Base-by-base conservation (phyloP, 1,140 invertebrate genomes). In the Bombus picipes region DNA sequence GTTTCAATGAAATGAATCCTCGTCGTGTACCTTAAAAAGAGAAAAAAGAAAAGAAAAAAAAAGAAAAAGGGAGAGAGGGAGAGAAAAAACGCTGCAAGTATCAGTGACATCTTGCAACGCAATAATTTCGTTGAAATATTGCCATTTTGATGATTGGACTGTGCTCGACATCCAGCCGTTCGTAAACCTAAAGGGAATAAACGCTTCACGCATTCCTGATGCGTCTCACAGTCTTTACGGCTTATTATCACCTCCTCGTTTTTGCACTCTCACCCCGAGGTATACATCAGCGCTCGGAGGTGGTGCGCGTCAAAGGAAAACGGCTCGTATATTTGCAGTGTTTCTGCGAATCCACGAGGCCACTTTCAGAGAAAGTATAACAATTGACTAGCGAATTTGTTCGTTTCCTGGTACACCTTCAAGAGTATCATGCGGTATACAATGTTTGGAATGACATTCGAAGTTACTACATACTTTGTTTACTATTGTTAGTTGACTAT, bases 181-280 rank as follows among this genome's bases (percentile, higher is more conserved):
- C 85, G 65, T 87, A 79, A 82, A 89, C 70, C 47, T 62, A 87
- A 88, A 83, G 80, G 86, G 87, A 89, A 87, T 91, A 90, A 90
- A 91, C 89, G 88, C 86, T 92, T 91, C 89, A 92, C 91, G 91
- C 92, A 94, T 94, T 93, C 90, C 88, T 87, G 89, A 92, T 93
- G 90, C 92, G 92, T 93, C 86, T 93, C 93, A 89, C 91, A 92
- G 91, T 91, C 91, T 94, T 93, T 93, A 94, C 92, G 89, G 90
- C 92, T 94, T 93, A 94, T 94, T 94, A 94, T 93, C 93, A 94
- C 93, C 93, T 93, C 87, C 90, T 90, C 88, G 92, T 91, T 93
- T 88, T 87, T 88, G 86, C 79, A 91, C 91, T 92, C 82, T 93
- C 87, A 89, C 90, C 92, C 88, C 72, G 72, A 76, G 76, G 78